A percentile compares a stretch with the other conserved stretches of the same genome.
These are phyloP conservation scores for Equus quagga DNA, from an alignment of 2,113 vertebrate genomes.

Conservation along the genomic window DNA sequence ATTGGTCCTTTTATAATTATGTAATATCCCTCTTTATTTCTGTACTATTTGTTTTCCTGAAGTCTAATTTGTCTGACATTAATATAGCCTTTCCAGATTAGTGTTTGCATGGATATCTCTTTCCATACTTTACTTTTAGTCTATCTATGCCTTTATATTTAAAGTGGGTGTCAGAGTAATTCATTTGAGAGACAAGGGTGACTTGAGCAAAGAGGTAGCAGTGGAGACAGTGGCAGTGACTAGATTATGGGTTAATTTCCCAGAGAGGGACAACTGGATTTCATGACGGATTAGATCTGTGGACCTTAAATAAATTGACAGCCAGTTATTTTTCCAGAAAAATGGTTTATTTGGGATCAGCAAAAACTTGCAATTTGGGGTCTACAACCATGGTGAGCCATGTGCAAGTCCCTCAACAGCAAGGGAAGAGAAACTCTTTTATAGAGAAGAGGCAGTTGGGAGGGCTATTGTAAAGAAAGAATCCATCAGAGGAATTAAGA, in stretches of 20 bases:
- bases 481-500: no score
- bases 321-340: no score
- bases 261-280: not conserved
- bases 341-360: no score
- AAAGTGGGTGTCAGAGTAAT: not conserved
- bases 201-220: not conserved
- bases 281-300: not conserved
- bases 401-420: no score
- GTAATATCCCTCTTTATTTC: not conserved
- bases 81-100: not conserved
- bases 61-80: not conserved
- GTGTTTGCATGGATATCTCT: not conserved
- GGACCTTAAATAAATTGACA: no score
- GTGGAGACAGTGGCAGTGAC: not conserved
- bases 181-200: not conserved
- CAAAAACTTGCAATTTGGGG: no score
- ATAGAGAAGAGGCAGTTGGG: no score
- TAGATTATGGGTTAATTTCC: not conserved
- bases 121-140: not conserved
- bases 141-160: not conserved
- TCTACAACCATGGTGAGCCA: no score
- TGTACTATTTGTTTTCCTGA: constrained; percentile 30
- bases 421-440: no score
- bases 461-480: no score
- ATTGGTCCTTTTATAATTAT: not conserved